Evolutionary conservation across 2,113 vertebrate species (phyloP), one percentile per base, ranked within the genome.

Genomic region (Vidua macroura): DNA sequence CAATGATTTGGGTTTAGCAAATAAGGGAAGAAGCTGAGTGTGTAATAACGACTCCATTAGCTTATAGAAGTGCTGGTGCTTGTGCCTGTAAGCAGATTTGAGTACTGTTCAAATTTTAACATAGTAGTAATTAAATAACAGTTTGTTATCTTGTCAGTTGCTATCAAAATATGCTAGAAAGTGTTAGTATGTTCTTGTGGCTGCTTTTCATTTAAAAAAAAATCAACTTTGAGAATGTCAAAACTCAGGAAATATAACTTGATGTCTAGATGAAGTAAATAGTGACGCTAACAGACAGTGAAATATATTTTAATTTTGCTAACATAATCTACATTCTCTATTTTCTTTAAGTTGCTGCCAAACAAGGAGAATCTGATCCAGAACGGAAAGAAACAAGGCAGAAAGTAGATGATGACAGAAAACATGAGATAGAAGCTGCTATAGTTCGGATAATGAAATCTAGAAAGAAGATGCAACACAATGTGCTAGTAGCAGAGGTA

Each of bases 381-480:
- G 99, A 99, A 97, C 98, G 99, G 95, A 99, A 99, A 97, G 99
- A 99, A 98, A 99, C 99, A 10, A 98, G 99, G 89, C 99, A 99
- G 97, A 99, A 99, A 97, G 99, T 99, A 92, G 99, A 99, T n/a
- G 99, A 99, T 23, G 99, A 99, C 98, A 98, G 99, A 97, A 99
- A 99, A 96, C 99, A 99, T 77, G 99, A 99, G 98, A 99, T 99
- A 94, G 99, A 99, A 97, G 99, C 99, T 93, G 99, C 99, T 97
- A 99, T 99, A 94, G 99, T 99, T 75, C 98, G 99, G 95, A 99
- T 99, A 97, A 99, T 99, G 99, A 99, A 99, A 97, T 99, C 99
- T 53, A 98, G 99, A 91, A 99, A 99, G 98, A 99, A 99, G 98
- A 99, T 99, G 98, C 99, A 99, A 92, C 99, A 99, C 98, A 99